Evolutionary conservation across 2,113 vertebrate genomes (phyloP), one percentile per base, ranked within the genome.

Genomic region (Anguilla japonica): DNA sequence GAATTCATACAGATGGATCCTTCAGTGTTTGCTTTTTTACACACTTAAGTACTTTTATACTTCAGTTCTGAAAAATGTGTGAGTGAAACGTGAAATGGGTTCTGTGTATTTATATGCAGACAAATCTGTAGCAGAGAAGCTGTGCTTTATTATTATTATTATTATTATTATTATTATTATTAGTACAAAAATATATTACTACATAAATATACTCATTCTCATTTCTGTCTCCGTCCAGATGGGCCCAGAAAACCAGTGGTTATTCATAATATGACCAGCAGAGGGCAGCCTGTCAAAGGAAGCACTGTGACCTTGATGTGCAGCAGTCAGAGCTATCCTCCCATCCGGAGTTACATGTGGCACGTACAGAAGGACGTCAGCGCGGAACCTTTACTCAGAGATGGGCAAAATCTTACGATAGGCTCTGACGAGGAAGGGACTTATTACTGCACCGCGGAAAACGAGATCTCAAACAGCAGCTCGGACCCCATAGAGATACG

Each of bases 401-500:
- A 0, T 0, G 0, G 0, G 0, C 88, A 80, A 84, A 91, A 16
- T 71, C 26, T 88, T 85, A 93, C 79, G 0, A 92, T 94, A 46
- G 4, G 15, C 41, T 91, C 93, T 50, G 0, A 92, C 2, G 0
- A 89, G 0, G 81, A 91, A 0, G 94, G 92, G 82, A 40, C 2
- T 14, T 94, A 95, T 89, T 94, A 93, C 90, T 95, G 95, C 85
- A 0, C 2, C 0, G 93, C 91, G 20, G 0, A 1, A 14, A 95
- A 95, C 53, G 11, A 63, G 0, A 63, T 94, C 0, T 78, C 40
- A 14, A 0, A 11, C 0, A 89, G 2, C 18, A 0, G 0, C 0
- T 95, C 95, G 1, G 82, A 86, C 0, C 0, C 29, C 0, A 26
- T 94, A 9, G 0, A 0, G 2, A 39, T 91, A 81, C 91, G 91